Evolutionary conservation across 2,888 invertebrate species (phyloP).

Genomic region (Alloscopus bannaensis): DNA sequence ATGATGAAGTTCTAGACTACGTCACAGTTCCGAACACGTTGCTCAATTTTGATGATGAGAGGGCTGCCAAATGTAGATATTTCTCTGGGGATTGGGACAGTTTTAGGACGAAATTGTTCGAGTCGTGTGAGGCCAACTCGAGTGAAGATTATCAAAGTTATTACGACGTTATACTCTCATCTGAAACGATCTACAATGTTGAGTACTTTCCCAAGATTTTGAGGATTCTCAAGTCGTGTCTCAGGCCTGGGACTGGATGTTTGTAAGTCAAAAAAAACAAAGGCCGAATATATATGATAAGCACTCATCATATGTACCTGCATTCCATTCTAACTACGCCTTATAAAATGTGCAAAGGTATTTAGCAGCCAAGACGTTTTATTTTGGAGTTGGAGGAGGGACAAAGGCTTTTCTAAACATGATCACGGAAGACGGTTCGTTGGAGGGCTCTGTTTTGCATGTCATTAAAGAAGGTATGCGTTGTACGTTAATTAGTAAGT

Average conservation of each 20-base stretch:
- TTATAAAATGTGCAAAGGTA: conserved; percentile 75
- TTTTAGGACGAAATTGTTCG: no score
- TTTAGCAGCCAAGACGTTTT: conserved; percentile 92
- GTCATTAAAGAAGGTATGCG: conserved; percentile 12
- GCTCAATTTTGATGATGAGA: conserved; percentile 74
- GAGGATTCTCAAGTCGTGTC: conserved; percentile 80
- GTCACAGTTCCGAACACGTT: conserved; percentile 89
- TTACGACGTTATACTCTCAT: conserved; percentile 91
- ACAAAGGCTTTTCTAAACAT: conserved; percentile 80
- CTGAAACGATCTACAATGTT: conserved; percentile 94
- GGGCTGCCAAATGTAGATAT: conserved; percentile 76
- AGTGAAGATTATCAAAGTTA: not conserved
- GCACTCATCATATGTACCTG: conserved; percentile 19
- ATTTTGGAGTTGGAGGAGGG: conserved; percentile 97
- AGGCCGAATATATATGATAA: conserved; percentile 30
- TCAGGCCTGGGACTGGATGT: conserved; percentile 77
- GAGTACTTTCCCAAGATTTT: conserved; percentile 87
- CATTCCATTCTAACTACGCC: conserved; percentile 5
- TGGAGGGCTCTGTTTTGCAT: not conserved
- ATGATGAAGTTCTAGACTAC: conserved; percentile 86
- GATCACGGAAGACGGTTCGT: not conserved
- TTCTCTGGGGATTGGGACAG: conserved; percentile 86
- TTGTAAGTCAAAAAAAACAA: conserved; percentile 78
- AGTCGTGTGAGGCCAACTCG: conserved; percentile 71
- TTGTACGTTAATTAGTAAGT: no score